Evolutionary conservation across 1,140 invertebrate genomes (phyloP).

Genomic region (Brevipalpus yothersi): DNA sequence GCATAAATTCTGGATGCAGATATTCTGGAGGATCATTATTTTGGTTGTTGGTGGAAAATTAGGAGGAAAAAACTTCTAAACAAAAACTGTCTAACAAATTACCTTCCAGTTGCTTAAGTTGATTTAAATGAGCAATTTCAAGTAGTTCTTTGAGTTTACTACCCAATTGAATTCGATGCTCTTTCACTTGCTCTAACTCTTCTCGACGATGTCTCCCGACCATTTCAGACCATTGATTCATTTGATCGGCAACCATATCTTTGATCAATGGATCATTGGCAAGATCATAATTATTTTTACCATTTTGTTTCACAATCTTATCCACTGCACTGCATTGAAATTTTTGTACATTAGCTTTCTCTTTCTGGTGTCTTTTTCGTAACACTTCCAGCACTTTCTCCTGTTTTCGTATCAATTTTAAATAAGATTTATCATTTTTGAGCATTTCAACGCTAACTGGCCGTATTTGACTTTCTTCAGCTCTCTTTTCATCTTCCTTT

Average conservation of each 20-base stretch:
- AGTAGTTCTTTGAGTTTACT: conserved; percentile 62
- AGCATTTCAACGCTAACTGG: conserved; percentile 71
- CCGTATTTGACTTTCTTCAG: conserved; percentile 43
- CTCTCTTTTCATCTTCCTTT: conserved; percentile 10
- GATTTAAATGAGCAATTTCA: conserved; percentile 49
- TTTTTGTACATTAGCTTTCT: conserved; percentile 69
- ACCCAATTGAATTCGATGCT: conserved; percentile 57
- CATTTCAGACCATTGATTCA: conserved; percentile 75
- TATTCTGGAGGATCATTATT: background rate
- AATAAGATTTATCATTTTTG: conserved; percentile 70
- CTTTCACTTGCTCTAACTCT: conserved; percentile 56
- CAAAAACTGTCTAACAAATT: conserved; percentile 27
- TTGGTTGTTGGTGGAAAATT: background rate
- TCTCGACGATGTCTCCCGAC: conserved; percentile 65
- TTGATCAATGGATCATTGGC: conserved; percentile 48
- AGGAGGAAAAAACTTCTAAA: background rate
- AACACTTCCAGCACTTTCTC: conserved; percentile 79
- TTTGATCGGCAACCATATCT: conserved; percentile 62
- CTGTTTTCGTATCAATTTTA: conserved; percentile 85
- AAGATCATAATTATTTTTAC: conserved; percentile 51
- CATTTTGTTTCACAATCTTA: conserved; percentile 48
- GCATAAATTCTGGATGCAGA: background rate
- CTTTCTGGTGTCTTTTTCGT: conserved; percentile 78
- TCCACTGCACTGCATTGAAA: conserved; percentile 81
- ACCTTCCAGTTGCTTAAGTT: conserved; percentile 65